Evolutionary conservation across 2,113 vertebrate species (phyloP).

Genomic region (Lethenteron camtschaticum): DNA sequence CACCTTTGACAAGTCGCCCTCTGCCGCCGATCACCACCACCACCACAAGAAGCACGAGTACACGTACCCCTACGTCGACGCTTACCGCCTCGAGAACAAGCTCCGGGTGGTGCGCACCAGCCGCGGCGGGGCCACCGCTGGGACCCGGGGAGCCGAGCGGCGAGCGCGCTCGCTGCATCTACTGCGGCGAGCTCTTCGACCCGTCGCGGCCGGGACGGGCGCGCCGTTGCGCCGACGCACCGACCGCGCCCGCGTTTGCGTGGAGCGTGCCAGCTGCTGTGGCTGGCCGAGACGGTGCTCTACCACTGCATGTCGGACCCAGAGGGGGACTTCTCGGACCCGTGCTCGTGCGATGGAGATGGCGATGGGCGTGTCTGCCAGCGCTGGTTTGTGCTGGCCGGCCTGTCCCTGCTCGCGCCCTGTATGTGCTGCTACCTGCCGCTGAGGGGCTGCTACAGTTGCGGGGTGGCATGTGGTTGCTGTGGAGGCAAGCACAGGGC

Average conservation of each 20-base stretch:
- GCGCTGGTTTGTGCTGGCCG: slow-evolving; percentile 75
- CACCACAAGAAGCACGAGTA: slow-evolving; percentile 76
- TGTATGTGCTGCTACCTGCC: slow-evolving; percentile 98
- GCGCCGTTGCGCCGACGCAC: slow-evolving; percentile 62
- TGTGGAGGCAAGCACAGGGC: slow-evolving; percentile 90
- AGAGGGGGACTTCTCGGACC: slow-evolving; percentile 90
- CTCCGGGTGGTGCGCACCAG: slow-evolving; percentile 55
- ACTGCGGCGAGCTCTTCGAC: slow-evolving; percentile 80
- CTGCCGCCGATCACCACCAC: slow-evolving; percentile 47
- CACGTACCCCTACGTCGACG: slow-evolving; percentile 50
- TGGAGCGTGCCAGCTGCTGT: slow-evolving; percentile 83
- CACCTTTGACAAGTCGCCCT: slow-evolving; percentile 61
- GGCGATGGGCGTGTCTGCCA: slow-evolving; percentile 73
- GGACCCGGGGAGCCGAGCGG: slow-evolving; percentile 31
- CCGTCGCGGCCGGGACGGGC: slow-evolving; percentile 57
- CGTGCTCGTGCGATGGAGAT: slow-evolving; percentile 58
- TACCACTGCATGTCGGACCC: slow-evolving; percentile 99
- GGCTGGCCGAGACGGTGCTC: slow-evolving; percentile 90
- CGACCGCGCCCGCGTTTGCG: slow-evolving; percentile 54
- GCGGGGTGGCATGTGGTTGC: slow-evolving; percentile 63
- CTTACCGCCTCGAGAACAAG: slow-evolving; percentile 33
- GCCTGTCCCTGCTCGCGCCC: slow-evolving; percentile 72
- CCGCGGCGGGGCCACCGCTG: slow-evolving; percentile 45
- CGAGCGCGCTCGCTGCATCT: slow-evolving; percentile 45
- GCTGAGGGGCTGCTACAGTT: slow-evolving; percentile 73